A percentile compares a stretch with the other conserved stretches of the same genome.
Conservation (phyloP, 2,888 invertebrate genomes). For the Bhutanitis thaidina region DNA sequence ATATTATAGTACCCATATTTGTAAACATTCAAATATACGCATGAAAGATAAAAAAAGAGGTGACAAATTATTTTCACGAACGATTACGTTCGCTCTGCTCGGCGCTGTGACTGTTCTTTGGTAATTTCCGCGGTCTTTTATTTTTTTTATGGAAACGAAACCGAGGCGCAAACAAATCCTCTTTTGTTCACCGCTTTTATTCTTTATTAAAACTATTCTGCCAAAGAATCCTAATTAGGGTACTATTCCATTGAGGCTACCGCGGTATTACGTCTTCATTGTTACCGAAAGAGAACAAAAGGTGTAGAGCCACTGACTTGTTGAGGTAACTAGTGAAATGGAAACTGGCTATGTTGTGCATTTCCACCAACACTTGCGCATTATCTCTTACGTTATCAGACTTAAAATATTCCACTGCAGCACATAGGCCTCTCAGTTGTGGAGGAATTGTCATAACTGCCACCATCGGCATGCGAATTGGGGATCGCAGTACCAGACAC, state of each 20-base stretch:
- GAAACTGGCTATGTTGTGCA: too few species aligned
- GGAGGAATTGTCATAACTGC: too few species aligned
- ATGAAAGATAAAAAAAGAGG: too few species aligned
- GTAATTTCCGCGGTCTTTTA: background rate
- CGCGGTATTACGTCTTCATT: constrained; percentile 10
- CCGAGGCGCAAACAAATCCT: constrained; percentile 7
- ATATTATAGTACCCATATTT: too few species aligned
- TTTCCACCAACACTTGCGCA: too few species aligned
- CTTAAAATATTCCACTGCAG: too few species aligned
- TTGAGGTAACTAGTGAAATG: constrained; percentile 1
- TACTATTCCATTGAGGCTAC: constrained; percentile 2
- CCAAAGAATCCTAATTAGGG: constrained; percentile 19
- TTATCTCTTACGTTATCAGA: too few species aligned
- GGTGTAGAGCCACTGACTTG: constrained; percentile 2
- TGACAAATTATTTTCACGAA: background rate
- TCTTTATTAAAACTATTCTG: constrained; percentile 16
- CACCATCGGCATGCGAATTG: too few species aligned
- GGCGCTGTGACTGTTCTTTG: background rate
- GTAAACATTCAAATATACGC: too few species aligned
- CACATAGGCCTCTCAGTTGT: too few species aligned
- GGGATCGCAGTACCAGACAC: too few species aligned
- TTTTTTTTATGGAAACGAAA: background rate
- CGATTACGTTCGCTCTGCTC: constrained; percentile 2
- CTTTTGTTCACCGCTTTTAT: constrained; percentile 16
- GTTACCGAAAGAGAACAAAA: constrained; percentile 14